These are phyloP conservation scores for Siniperca chuatsi DNA, from an alignment of 2,113 vertebrate genomes.

Conservation along the genomic window DNA sequence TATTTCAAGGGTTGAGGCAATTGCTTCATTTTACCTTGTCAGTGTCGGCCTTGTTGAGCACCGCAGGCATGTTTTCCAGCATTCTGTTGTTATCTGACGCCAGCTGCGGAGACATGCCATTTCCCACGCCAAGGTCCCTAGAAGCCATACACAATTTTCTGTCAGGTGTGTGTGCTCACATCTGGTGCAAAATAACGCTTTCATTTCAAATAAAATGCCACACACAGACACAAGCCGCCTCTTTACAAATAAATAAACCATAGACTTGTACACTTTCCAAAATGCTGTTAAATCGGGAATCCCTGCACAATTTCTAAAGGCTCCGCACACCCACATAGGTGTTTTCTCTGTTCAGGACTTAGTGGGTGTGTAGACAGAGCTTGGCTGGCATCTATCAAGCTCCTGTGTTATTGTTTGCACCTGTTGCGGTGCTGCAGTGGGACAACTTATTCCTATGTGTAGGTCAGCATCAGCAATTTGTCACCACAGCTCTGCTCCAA, in stretches of 20 bases:
- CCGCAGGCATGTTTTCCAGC: slow-evolving; percentile 75
- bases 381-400: neutral
- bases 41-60: slow-evolving; percentile 86
- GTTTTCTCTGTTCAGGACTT: slow-evolving; percentile 24
- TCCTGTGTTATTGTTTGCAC: neutral
- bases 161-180: slow-evolving; percentile 48
- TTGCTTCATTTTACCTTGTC: slow-evolving; percentile 86
- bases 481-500: neutral
- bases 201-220: slow-evolving; percentile 16
- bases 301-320: slow-evolving; percentile 22
- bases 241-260: slow-evolving; percentile 11
- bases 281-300: slow-evolving; percentile 33
- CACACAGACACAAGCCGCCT: neutral
- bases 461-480: neutral
- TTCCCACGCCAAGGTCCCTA: slow-evolving; percentile 86
- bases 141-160: slow-evolving; percentile 66
- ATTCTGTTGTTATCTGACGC: slow-evolving; percentile 84
- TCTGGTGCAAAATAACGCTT: slow-evolving; percentile 6
- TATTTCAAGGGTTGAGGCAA: neutral
- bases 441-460: neutral
- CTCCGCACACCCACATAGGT: slow-evolving; percentile 24
- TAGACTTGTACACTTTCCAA: slow-evolving; percentile 4
- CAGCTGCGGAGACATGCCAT: slow-evolving; percentile 80
- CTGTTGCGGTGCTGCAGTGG: slow-evolving; percentile 11
- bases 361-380: neutral